Base-by-base conservation (phyloP, 2,888 invertebrate genomes). In the Ommatoiulus sabulosus region DNA sequence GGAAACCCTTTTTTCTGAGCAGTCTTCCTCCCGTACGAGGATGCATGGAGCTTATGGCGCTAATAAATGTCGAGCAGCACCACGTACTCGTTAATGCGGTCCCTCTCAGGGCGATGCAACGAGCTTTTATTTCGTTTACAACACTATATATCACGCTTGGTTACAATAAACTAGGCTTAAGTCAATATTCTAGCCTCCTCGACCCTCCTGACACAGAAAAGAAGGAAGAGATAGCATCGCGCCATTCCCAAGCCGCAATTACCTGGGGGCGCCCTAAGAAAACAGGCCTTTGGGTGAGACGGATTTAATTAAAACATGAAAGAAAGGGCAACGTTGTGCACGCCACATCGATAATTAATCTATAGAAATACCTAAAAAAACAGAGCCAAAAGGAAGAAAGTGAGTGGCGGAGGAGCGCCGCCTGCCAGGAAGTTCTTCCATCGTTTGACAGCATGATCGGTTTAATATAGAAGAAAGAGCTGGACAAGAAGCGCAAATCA, bases 231-330 rank as follows among this genome's bases (percentile, higher is more conserved):
- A 72, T 72, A 72, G 24, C 72, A 24, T 24, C 8, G 72, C 20
- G 20, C 24, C 52, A 10, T 52, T 52, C 52, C 52, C 12, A 17
- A 52, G 17, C 63, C n/a, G 0, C 72, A 52, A 72, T 72, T 24
- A 72, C 72, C 72, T 72, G 72, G 20, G 20, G 72, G 24, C 72
- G 24, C 20, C 72, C 72, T 24, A 72, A 72, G 72, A 72, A 72
- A 24, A 72, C 72, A 72, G 20, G 72, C 72, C 72, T 24, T 72
- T 8, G 72, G 72, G 10, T 8, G 24, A 6, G 4, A 52, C 24
- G 24, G 72, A 72, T 72, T 72, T 72, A 72, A 72, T 72, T 72
- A 72, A 72, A 72, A 72, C 72, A 72, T 72, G 72, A 72, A 72
- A 72, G 72, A n/a, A 24, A 20, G n/a, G 72, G 72, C 8, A 20